Evolutionary conservation across 1,140 invertebrate species (phyloP), one percentile per base, ranked within the genome.

Genomic region (Tachypleus tridentatus): DNA sequence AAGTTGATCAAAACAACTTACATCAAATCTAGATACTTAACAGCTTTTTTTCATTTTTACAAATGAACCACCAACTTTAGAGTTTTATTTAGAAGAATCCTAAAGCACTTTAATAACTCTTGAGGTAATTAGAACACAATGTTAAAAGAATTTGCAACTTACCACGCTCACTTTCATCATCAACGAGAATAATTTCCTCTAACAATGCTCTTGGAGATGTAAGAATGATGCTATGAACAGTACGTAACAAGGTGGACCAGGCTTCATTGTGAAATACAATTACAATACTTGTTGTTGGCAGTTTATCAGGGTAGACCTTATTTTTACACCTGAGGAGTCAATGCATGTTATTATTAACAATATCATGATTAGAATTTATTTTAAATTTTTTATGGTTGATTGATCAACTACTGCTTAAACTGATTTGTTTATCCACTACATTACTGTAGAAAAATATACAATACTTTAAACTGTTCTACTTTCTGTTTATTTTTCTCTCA

Each of bases 211-310:
- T 51, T 48, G 68, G 68, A 4, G 93, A 97, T 49, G 93, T 81
- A 77, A 94, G 93, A 65, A 97, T 97, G 29, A 93, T 93, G 74
- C 92, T 96, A 88, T 93, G 93, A n/a, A 97, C 88, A 2, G 93
- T 97, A 59, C 94, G 81, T 49, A 97, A 80, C 4, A 98, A 78
- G 0, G 94, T 98, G n/a, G 90, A 88, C 93, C 93, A 97, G 0
- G 94, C 94, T 77, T 97, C 94, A 76, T 98, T 98, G 78, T 98
- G 95, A 79, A 97, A 97, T 53, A 97, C 95, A 71, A 97, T 94
- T 11, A 97, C 91, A 71, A 97, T 90, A 74, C 88, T 92, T 11
- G 93, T 96, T 49, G 88, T 85, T 4, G 92, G 91, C 72, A 95
- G 79, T 66, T 87, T 29, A 47, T 63, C 57, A 57, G 70, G 65